phyloP scores from a whole-genome alignment of 2,113 vertebrate species.

The Haliaeetus leucogaster region DNA sequence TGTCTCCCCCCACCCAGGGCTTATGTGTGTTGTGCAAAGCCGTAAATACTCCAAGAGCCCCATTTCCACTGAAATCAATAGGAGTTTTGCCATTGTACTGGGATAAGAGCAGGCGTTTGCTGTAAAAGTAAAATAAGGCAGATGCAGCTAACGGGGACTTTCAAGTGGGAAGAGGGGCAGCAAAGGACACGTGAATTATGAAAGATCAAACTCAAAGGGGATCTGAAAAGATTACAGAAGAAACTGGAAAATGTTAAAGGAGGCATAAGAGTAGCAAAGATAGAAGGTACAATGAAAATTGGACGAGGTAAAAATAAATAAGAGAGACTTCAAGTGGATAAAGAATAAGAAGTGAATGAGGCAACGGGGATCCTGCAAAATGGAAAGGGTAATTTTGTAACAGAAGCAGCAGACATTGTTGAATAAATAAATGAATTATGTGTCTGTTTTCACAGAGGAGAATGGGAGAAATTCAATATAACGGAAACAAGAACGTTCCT shows the following conservation, averaged over 20 bases:
- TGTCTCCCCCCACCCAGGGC: not conserved
- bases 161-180: not conserved
- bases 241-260: not conserved
- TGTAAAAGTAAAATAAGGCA: constrained; percentile 10
- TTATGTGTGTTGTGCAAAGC: not conserved
- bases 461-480: not conserved
- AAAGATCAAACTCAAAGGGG: not conserved
- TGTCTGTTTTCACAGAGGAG: not conserved
- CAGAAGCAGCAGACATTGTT: not conserved
- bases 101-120: not conserved
- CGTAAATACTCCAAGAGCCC: constrained; percentile 34
- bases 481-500: not conserved
- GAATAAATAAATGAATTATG: constrained; percentile 38
- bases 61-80: constrained; percentile 16
- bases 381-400: constrained; percentile 30
- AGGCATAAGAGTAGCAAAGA: not conserved
- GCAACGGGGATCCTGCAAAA: constrained; percentile 9
- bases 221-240: constrained; percentile 21
- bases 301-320: constrained; percentile 16
- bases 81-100: not conserved
- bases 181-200: not conserved
- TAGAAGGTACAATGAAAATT: constrained; percentile 11
- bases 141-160: not conserved
- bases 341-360: constrained; percentile 24
- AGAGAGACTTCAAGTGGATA: constrained; percentile 5